Evolutionary conservation across 2,113 vertebrate genomes (phyloP).

Genomic region (Deroptyus accipitrinus): DNA sequence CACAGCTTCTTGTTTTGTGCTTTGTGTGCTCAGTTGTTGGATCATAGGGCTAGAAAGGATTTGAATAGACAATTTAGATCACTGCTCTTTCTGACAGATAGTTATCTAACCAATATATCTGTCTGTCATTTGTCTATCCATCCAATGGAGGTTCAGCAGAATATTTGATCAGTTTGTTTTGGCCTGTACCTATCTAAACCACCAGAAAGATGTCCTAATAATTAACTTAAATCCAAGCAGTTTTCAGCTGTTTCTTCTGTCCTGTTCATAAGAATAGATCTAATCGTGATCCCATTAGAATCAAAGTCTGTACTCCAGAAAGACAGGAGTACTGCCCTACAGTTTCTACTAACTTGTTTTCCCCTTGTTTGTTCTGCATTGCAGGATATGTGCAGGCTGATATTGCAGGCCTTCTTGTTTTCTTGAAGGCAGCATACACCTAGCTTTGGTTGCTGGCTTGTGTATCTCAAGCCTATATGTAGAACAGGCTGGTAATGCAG

Average conservation of each 20-base stretch:
- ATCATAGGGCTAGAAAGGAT: not conserved
- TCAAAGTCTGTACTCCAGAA: not conserved
- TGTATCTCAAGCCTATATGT: not conserved
- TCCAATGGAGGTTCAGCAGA: not conserved
- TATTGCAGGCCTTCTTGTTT: not conserved
- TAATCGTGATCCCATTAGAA: not conserved
- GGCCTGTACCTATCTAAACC: not conserved
- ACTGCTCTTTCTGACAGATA: not conserved
- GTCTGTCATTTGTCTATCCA: not conserved
- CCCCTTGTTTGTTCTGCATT: not conserved
- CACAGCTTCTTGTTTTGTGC: not conserved
- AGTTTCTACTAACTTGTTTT: not conserved
- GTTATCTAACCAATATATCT: not conserved
- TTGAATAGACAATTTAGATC: not conserved
- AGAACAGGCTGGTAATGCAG: not conserved
- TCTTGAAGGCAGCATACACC: not conserved
- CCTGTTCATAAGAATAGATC: not conserved
- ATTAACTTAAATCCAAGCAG: not conserved
- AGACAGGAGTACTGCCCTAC: too few species aligned
- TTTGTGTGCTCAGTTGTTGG: not conserved
- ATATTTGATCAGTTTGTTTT: not conserved
- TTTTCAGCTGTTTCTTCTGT: not conserved
- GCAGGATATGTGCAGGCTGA: not conserved
- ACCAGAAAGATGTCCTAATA: not conserved
- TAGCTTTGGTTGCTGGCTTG: not conserved